These are phyloP conservation scores for Folsomia candida DNA, from an alignment of 2,888 invertebrate genomes.

Conservation along the genomic window DNA sequence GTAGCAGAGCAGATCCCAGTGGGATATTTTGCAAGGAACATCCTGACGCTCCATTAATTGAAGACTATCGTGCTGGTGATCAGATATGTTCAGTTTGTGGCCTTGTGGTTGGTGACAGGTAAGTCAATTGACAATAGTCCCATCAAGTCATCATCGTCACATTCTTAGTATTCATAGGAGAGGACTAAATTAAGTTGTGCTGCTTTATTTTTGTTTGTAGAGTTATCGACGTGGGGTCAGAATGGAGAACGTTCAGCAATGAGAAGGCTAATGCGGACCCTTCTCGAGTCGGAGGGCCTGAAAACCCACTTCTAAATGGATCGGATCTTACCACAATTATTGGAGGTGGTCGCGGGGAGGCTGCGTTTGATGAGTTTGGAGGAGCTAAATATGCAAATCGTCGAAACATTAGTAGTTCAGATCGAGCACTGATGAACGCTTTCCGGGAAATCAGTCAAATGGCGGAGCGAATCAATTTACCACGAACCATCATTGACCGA, in stretches of 20 bases:
- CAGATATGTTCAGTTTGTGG: conserved; percentile 99
- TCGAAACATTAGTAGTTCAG: conserved; percentile 85
- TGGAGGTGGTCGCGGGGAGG: conserved; percentile 67
- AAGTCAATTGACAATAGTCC: conserved; percentile 51
- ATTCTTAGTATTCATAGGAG: neutral
- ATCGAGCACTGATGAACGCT: conserved; percentile 90
- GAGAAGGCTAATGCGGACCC: conserved; percentile 96
- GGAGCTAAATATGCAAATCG: conserved; percentile 65
- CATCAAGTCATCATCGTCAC: neutral
- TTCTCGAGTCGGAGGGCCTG: conserved; percentile 98
- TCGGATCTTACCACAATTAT: conserved; percentile 97
- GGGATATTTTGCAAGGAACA: conserved; percentile 83
- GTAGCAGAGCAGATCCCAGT: conserved; percentile 34
- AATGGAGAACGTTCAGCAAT: conserved; percentile 99
- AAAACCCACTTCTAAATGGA: conserved; percentile 92
- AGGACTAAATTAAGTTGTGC: neutral
- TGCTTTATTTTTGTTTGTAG: conserved; percentile 58
- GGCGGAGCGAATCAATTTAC: conserved; percentile 96
- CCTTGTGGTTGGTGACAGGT: conserved; percentile 98
- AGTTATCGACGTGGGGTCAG: conserved; percentile 99
- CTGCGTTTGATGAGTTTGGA: conserved; percentile 85
- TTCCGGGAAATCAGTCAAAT: conserved; percentile 96
- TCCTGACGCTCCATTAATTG: conserved; percentile 92
- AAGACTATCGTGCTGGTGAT: conserved; percentile 98
- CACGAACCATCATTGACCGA: conserved; percentile 93